phyloP scores from a whole-genome alignment of 2,888 invertebrate genomes.

The Eristalis intricaria region DNA sequence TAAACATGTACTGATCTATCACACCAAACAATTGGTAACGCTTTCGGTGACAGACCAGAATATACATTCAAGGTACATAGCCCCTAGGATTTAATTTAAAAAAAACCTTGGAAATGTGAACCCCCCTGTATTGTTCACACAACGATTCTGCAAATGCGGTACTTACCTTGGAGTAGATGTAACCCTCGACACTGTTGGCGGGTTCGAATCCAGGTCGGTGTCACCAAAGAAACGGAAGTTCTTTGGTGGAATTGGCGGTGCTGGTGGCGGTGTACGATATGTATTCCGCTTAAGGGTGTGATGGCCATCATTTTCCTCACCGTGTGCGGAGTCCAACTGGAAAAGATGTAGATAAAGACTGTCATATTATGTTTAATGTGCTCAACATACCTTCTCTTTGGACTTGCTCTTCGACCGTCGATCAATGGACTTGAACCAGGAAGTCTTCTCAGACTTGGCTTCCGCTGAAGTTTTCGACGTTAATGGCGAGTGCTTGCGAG shows the following conservation, averaged over 20 bases:
- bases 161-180: constrained; percentile 76
- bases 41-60: too few species aligned
- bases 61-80: too few species aligned
- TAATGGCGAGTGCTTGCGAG: constrained; percentile 80
- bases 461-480: constrained; percentile 80
- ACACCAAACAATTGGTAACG: too few species aligned
- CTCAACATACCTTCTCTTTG: constrained; percentile 77
- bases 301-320: constrained; percentile 75
- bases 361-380: background rate
- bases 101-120: too few species aligned
- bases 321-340: constrained; percentile 76
- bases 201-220: constrained; percentile 89
- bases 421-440: constrained; percentile 92
- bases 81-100: too few species aligned
- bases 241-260: constrained; percentile 81
- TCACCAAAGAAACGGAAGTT: constrained; percentile 92
- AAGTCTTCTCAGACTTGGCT: constrained; percentile 83
- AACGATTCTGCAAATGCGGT: background rate
- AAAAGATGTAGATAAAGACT: background rate
- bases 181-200: constrained; percentile 82
- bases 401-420: constrained; percentile 87
- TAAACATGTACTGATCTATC: too few species aligned
- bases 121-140: too few species aligned
- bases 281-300: constrained; percentile 51
- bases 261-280: constrained; percentile 68